phyloP scores from a whole-genome alignment of 1,140 invertebrate genomes.

The Atta texana region DNA sequence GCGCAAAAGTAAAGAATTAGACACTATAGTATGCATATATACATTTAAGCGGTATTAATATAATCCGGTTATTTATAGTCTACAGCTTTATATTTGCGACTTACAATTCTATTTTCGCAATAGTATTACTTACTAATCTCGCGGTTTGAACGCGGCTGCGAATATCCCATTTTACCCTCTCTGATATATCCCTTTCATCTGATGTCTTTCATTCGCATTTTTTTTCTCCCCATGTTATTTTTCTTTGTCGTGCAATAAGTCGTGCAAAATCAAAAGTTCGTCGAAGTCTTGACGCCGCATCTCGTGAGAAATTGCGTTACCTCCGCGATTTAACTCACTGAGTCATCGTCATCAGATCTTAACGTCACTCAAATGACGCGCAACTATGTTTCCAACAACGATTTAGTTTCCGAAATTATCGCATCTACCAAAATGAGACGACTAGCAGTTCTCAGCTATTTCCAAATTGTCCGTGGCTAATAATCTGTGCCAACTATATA shows the following conservation, averaged over 20 bases:
- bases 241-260: background rate
- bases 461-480: background rate
- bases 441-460: background rate
- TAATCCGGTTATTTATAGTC: conserved; percentile 48
- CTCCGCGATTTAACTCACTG: conserved; percentile 46
- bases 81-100: conserved; percentile 5
- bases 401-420: background rate
- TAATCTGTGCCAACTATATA: background rate
- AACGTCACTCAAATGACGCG: background rate
- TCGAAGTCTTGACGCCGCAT: conserved; percentile 2
- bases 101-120: conserved; percentile 58
- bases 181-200: conserved; percentile 3
- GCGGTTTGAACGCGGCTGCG: background rate
- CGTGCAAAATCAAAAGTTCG: background rate
- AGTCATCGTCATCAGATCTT: conserved; percentile 27
- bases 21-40: background rate
- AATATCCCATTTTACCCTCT: conserved; percentile 3
- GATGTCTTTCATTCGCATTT: background rate
- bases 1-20: conserved; percentile 28
- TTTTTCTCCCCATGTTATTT: background rate
- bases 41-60: conserved; percentile 29
- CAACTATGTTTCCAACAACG: background rate
- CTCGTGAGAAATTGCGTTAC: conserved; percentile 38
- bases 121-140: conserved; percentile 36
- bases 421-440: background rate